A percentile compares a stretch with the other conserved stretches of the same genome.
Conservation (phyloP, 1,140 invertebrate species). For the Megalopta genalis region DNA sequence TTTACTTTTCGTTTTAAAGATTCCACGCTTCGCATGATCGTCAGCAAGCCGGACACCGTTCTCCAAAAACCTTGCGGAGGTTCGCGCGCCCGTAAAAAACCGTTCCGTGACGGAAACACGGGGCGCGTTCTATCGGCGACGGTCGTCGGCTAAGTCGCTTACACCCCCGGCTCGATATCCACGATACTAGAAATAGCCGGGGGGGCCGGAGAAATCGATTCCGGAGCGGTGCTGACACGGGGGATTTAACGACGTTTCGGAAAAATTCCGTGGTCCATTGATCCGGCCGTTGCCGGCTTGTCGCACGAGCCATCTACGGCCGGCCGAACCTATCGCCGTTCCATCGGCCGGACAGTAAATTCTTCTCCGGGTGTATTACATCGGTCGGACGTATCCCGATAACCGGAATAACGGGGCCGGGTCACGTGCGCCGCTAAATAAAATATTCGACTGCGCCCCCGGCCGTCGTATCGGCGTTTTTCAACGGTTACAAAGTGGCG, state of each 20-base stretch:
- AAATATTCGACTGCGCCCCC: conserved; percentile 45
- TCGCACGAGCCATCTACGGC: conserved; percentile 59
- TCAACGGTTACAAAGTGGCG: conserved; percentile 35
- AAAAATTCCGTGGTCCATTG: conserved; percentile 60
- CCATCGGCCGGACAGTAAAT: conserved; percentile 60
- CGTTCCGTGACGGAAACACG: conserved; percentile 1
- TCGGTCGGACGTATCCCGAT: conserved; percentile 47
- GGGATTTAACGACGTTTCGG: conserved; percentile 60
- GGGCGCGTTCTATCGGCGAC: conserved; percentile 15
- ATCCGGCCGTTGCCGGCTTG: conserved; percentile 54
- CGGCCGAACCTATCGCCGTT: conserved; percentile 51
- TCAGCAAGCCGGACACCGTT: too few relatives aligned
- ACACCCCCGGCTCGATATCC: conserved; percentile 44
- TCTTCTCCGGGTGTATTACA: conserved; percentile 48
- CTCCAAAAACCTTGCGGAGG: too few relatives aligned
- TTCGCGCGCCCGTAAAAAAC: not conserved
- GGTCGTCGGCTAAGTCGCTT: conserved; percentile 45
- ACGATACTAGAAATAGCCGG: conserved; percentile 56
- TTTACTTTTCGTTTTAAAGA: too few relatives aligned
- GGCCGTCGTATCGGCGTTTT: conserved; percentile 35
- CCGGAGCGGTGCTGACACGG: conserved; percentile 52
- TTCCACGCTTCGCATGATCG: too few relatives aligned
- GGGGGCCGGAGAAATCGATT: conserved; percentile 40
- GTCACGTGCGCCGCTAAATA: conserved; percentile 27
- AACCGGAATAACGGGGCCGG: conserved; percentile 33